Conservation (phyloP, 2,113 vertebrate genomes). For the Mandrillus leucophaeus region DNA sequence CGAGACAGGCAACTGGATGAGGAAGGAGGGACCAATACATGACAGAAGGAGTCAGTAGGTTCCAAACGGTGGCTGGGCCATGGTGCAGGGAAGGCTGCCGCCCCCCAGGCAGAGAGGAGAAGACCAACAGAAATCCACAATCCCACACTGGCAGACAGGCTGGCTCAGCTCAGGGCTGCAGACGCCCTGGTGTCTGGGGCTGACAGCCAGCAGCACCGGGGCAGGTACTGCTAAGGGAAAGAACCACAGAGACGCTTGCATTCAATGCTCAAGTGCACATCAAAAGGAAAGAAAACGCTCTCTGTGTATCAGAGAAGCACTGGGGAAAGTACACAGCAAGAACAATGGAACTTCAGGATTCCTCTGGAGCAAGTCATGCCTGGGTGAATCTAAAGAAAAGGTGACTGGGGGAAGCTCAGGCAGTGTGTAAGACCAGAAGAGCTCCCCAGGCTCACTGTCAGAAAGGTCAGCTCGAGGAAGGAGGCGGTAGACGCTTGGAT, state of each 20-base stretch:
- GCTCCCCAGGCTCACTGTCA: neutral
- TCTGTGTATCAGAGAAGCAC: neutral
- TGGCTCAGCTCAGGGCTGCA: neutral
- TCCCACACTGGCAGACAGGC: neutral
- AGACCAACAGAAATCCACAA: neutral
- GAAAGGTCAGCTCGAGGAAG: neutral
- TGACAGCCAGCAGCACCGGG: neutral
- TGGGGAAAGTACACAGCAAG: neutral
- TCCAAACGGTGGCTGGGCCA: neutral
- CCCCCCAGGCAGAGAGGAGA: neutral
- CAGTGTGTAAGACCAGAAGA: neutral
- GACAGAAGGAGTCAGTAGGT: neutral
- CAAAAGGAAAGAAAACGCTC: neutral
- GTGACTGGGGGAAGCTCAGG: neutral
- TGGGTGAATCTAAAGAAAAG: neutral
- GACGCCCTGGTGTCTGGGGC: neutral
- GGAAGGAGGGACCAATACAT: neutral
- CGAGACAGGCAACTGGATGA: neutral
- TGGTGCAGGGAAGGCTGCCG: rapidly evolving
- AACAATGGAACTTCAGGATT: neutral
- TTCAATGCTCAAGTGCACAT: neutral
- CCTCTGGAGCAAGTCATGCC: neutral
- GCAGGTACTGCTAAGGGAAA: neutral
- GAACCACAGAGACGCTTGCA: neutral
- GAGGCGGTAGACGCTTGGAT: neutral